A percentile compares a stretch with the other conserved stretches of the same genome.
Conservation (phyloP, 2,888 invertebrate species). For the Drosophila atroscutellata region DNA sequence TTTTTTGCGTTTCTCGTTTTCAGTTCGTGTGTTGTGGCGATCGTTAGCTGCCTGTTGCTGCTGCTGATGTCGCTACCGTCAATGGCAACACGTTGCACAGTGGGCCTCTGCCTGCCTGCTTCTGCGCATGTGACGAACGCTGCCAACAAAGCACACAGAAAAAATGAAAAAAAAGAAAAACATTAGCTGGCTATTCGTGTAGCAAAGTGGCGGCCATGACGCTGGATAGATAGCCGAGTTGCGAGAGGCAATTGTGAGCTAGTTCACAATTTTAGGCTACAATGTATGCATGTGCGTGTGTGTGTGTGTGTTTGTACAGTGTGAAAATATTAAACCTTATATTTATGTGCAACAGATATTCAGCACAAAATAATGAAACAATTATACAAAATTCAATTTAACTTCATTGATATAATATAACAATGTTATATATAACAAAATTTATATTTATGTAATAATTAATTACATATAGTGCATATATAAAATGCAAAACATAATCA, state of each 20-base stretch:
- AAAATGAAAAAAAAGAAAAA: conserved; percentile 7
- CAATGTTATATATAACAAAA: background rate
- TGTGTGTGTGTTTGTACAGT: conserved; percentile 2
- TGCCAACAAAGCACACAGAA: conserved; percentile 55
- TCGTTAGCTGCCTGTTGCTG: conserved; percentile 65
- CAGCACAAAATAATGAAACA: background rate
- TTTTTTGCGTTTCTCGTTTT: conserved; percentile 48
- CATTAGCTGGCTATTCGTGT: conserved; percentile 45
- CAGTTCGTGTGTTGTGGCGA: conserved; percentile 75
- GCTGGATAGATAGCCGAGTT: conserved; percentile 57
- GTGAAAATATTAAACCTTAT: background rate
- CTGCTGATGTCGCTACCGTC: conserved; percentile 66
- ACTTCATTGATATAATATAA: background rate
- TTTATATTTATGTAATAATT: background rate
- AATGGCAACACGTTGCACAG: conserved; percentile 79
- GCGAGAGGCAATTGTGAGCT: conserved; percentile 27
- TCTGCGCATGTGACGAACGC: conserved; percentile 68
- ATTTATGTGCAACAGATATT: background rate
- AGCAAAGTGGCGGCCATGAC: conserved; percentile 64
- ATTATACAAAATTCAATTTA: background rate
- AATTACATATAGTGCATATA: background rate
- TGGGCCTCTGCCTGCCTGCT: conserved; percentile 48
- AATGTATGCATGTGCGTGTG: background rate
- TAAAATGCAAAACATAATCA: background rate
- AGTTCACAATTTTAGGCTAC: conserved; percentile 22